These are phyloP conservation scores for Halcyon senegalensis DNA, from an alignment of 2,113 vertebrate genomes.

Conservation along the genomic window DNA sequence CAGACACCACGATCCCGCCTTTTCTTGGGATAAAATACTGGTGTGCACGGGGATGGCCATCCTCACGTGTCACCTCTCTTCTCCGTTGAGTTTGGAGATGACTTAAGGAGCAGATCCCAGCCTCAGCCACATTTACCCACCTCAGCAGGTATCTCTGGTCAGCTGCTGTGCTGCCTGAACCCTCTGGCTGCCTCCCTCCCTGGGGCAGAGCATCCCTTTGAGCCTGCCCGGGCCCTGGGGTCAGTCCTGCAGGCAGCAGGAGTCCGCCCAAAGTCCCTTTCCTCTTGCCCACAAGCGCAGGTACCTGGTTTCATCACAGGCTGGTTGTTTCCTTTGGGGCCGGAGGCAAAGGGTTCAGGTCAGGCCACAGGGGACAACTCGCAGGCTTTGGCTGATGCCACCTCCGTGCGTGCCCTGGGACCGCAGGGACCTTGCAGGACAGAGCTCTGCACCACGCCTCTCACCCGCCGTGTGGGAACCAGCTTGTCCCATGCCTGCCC, in stretches of 20 bases:
- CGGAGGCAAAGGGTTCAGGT: background rate
- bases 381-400: background rate
- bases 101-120: background rate
- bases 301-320: background rate
- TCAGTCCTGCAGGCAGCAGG: background rate
- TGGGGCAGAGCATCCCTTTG: background rate
- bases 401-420: background rate
- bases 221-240: background rate
- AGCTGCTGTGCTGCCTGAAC: background rate
- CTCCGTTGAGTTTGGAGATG: background rate
- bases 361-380: background rate
- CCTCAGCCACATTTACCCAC: background rate
- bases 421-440: background rate
- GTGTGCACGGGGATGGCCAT: fast-evolving
- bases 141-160: background rate
- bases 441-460: background rate
- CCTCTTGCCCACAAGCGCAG: background rate
- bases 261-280: background rate
- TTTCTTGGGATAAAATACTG: background rate
- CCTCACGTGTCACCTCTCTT: background rate
- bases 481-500: background rate
- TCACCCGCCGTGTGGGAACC: background rate
- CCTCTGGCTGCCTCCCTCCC: background rate
- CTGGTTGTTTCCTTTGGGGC: background rate
- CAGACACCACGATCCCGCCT: background rate